These are phyloP conservation scores for Phacellophora camtschatica DNA, from an alignment of 30 jellyfish, hydroid and myxozoan species.

Conservation along the genomic window DNA sequence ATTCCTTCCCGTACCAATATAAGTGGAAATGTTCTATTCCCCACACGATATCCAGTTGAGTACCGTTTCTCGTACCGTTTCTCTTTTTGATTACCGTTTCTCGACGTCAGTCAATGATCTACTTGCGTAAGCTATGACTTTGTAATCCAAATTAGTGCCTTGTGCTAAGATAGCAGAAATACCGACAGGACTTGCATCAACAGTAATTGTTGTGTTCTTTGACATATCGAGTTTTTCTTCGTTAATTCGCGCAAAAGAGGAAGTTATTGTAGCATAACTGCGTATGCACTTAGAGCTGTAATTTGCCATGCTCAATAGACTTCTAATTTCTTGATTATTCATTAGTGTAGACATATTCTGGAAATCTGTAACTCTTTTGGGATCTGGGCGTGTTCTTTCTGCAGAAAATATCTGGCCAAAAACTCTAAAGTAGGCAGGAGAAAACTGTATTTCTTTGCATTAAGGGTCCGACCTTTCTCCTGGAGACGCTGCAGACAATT, in stretches of 20 bases:
- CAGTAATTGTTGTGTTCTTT: background rate
- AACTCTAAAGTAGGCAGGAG: conserved; percentile 8
- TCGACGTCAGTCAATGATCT: conserved; percentile 18
- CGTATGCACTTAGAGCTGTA: conserved; percentile 1
- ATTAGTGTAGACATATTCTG: background rate
- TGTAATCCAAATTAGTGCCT: background rate
- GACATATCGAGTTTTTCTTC: background rate
- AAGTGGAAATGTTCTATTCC: conserved; percentile 12
- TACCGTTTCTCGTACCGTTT: too few relatives aligned
- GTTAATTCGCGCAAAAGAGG: conserved; percentile 32
- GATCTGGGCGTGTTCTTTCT: conserved; percentile 28
- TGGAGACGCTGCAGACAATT: conserved; percentile 19
- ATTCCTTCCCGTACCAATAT: conserved; percentile 1
- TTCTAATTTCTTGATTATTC: conserved; percentile 19
- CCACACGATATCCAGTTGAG: conserved; percentile 30
- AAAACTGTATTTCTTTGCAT: conserved; percentile 14
- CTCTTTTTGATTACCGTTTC: conserved; percentile 26
- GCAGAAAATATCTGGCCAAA: conserved; percentile 12
- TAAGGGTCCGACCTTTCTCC: conserved; percentile 30
- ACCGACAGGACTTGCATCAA: conserved; percentile 52
- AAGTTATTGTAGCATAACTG: conserved; percentile 6
- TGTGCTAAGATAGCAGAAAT: conserved; percentile 24
- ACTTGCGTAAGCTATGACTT: conserved; percentile 43
- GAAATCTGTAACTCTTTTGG: background rate
- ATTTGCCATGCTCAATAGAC: conserved; percentile 28